Percentiles rank a stretch among this genome's conserved stretches.
Evolutionary conservation across 2,888 invertebrate species (phyloP).

Genomic region (Tenthredo amoena): DNA sequence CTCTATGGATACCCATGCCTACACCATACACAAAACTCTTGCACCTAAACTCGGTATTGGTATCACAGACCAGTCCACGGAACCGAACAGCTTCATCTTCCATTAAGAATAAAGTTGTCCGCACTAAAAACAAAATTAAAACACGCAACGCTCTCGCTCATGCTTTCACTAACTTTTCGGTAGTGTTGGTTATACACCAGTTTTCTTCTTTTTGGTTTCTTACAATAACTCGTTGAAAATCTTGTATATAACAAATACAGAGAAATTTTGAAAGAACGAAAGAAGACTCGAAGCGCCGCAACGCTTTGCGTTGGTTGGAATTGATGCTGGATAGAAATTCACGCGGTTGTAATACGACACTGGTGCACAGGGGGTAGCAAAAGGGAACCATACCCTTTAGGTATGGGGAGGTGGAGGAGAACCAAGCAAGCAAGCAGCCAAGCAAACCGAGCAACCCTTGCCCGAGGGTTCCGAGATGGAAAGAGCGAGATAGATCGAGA

Average conservation of each 20-base stretch:
- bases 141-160: slow-evolving; percentile 16
- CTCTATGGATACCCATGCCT: background rate
- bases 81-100: slow-evolving; percentile 18
- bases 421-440: slow-evolving; percentile 48
- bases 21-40: background rate
- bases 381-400: slow-evolving; percentile 42
- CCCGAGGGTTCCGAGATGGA: slow-evolving; percentile 71
- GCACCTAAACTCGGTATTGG: background rate
- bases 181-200: background rate
- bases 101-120: slow-evolving; percentile 4
- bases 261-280: background rate
- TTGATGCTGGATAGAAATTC: slow-evolving; percentile 32
- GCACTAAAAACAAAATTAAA: slow-evolving; percentile 11
- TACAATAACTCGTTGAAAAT: background rate
- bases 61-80: background rate
- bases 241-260: background rate
- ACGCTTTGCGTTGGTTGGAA: background rate
- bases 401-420: slow-evolving; percentile 28
- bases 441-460: slow-evolving; percentile 72
- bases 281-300: background rate
- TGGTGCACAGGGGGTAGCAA: slow-evolving; percentile 4
- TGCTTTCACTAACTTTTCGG: background rate
- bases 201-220: no score
- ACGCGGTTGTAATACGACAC: slow-evolving; percentile 48
- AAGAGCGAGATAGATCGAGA: slow-evolving; percentile 68